Base-by-base conservation (phyloP, 2,888 invertebrate species). In the Furcula furcula region DNA sequence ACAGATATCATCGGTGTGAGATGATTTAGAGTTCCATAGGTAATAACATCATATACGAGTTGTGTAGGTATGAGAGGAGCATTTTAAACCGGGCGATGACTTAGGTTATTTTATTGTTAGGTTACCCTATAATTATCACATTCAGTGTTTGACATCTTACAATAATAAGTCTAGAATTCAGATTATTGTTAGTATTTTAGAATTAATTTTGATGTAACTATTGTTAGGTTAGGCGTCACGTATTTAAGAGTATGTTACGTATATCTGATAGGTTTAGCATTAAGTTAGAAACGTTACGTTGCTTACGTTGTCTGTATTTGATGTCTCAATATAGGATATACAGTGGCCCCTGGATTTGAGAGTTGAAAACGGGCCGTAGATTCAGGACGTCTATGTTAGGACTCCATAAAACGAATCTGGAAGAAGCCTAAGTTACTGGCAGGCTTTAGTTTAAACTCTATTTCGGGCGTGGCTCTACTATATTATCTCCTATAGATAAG, bases 361-460 rank as follows among this genome's bases (percentile, higher is more conserved):
- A 51, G 51, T 55, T 26, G 43, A 31, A 46, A 49, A 44, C 44
- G 34, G 46, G 64, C 62, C 64, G 65, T 65, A 66, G 66, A 62
- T 62, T 67, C 62, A 43, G 60, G 55, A 58, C 19, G 47, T 59
- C 49, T 36, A 20, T 32, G 39, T 31, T 34, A 27, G 37, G 54
- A 46, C 49, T 46, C 61, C 55, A 37, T 27, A 40, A 40, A 37
- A 55, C 31, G 56, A 56, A 56, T 65, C 55, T 68, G 67, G 65
- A 68, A 65, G 56, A 65, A 53, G 65, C 67, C 66, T 65, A 68
- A 68, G 36, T 68, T 64, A 49, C 57, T 65, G 69, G 67, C 67
- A 68, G 67, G 67, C 55, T 55, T 49, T 55, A 35, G 46, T 54
- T 46, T 31, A 51, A 50, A 46, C 49, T 56, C 40, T 29, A 46